A percentile compares a stretch with the other conserved stretches of the same genome.
These are phyloP conservation scores for Solenopsis fugax DNA, from an alignment of 1,140 invertebrate genomes.

Conservation along the genomic window DNA sequence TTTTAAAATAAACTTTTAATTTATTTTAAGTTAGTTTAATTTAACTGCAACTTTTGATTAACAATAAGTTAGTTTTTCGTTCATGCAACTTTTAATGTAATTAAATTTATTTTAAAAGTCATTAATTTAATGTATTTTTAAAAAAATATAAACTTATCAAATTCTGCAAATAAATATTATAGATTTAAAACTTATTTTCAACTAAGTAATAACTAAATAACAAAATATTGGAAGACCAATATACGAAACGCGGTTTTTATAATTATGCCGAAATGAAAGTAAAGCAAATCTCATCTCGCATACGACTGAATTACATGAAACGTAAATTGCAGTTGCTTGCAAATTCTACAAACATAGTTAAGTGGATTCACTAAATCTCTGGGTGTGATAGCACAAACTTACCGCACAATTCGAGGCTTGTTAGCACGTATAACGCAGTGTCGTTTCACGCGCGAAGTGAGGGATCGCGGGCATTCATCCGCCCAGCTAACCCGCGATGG, in stretches of 20 bases:
- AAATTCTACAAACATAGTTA: slow-evolving; percentile 36
- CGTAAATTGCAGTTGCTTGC: slow-evolving; percentile 20
- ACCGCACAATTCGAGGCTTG: slow-evolving; percentile 49
- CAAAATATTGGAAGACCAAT: not conserved
- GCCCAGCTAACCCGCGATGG: slow-evolving; percentile 48
- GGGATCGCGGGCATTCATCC: slow-evolving; percentile 38
- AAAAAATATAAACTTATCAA: too few species aligned
- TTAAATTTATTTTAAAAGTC: too few species aligned
- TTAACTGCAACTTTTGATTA: too few species aligned
- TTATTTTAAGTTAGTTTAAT: too few species aligned
- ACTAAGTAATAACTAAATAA: not conserved
- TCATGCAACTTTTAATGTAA: too few species aligned
- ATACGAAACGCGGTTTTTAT: not conserved
- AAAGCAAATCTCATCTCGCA: slow-evolving; percentile 15
- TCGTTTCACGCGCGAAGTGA: slow-evolving; percentile 29
- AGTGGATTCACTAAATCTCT: slow-evolving; percentile 50
- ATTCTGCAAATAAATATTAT: not conserved
- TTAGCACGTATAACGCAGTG: slow-evolving; percentile 37
- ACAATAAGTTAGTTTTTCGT: too few species aligned
- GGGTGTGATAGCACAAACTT: slow-evolving; percentile 10
- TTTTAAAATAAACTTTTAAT: too few species aligned
- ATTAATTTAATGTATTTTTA: too few species aligned
- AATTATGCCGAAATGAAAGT: slow-evolving; percentile 2
- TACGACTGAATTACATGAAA: slow-evolving; percentile 32
- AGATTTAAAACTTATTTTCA: not conserved